Base-by-base conservation (phyloP, 2,797 vertebrate genomes). In the Enteromius unitaeniatus region DNA sequence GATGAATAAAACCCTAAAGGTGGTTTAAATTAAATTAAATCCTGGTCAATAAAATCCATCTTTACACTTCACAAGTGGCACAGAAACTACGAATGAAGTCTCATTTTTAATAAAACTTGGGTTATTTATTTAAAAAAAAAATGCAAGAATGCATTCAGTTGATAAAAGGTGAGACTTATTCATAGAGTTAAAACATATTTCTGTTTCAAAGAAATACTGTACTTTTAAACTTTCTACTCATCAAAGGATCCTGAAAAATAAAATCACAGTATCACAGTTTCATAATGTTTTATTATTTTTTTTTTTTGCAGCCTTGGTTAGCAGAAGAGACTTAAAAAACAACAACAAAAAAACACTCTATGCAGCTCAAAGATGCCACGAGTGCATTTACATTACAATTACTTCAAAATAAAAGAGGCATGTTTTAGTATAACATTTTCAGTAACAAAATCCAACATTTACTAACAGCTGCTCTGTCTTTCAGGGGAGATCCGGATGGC, bases 401-500 rank as follows among this genome's bases (percentile, higher is more conserved):
- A 28, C 23, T 26, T 10, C 7, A 53, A 0, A 0, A 2, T 19
- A 28, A 28, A 4, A 7, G 21, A 10, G 26, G 26, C 14, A 10
- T 47, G 37, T 42, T 49, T 49, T 72, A 28, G 1, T 2, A 17
- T 5, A 45, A 1, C 21, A 7, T 14, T n/a, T n/a, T 42, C 3
- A 7, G n/a, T 23, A 23, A 15, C 26, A 14, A 47, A 70, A 72
- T 72, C 17, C 26, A 0, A 10, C 28, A 72, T 0, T 6, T 26
- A 70, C 3, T 31, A 31, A 62, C 55, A 19, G 3, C 17, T 15
- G 10, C 37, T 51, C 83, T 79, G 19, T 82, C 65, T 90, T 91
- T 40, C 90, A 99, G 98, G 98, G 91, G 98, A 99, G 91, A 99
- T 99, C 76, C 95, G 97, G 88, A 98, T 99, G 83, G 97, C 97